Percentiles rank a stretch among this genome's conserved stretches.
Conservation (phyloP, 1,140 invertebrate species). For the Ceratosolen fusciceps region DNA sequence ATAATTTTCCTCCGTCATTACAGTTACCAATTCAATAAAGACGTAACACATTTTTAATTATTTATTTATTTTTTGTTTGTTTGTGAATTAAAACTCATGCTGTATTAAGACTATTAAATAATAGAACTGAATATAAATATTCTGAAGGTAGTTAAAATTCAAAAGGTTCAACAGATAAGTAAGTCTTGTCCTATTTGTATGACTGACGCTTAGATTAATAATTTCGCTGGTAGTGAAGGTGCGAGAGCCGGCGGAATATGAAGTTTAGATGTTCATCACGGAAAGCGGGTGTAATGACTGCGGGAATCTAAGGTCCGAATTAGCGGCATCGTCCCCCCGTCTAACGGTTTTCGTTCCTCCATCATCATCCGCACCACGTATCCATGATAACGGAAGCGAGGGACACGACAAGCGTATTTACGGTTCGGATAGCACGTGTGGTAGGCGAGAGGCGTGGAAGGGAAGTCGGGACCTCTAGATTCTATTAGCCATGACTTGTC, state of each 20-base stretch:
- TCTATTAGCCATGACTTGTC: background rate
- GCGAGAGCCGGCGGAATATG: background rate
- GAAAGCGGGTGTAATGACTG: background rate
- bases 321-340: constrained; percentile 4
- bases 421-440: background rate
- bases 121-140: background rate
- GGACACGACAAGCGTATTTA: constrained; percentile 18
- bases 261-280: constrained; percentile 38
- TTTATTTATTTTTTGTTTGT: too few species aligned
- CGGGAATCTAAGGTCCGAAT: constrained; percentile 33
- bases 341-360: constrained; percentile 36
- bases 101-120: too few species aligned
- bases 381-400: constrained; percentile 45
- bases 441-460: background rate
- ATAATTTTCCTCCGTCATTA: too few species aligned
- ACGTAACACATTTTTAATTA: too few species aligned
- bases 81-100: too few species aligned
- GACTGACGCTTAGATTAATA: background rate
- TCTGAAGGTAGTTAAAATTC: background rate
- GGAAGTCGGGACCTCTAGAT: background rate
- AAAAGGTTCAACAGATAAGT: background rate
- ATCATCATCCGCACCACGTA: constrained; percentile 48
- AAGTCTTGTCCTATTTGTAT: background rate
- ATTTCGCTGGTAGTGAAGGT: background rate
- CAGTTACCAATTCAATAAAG: too few species aligned